These are phyloP conservation scores for Laupala kohalensis DNA, from an alignment of 1,140 invertebrate species.

Conservation along the genomic window DNA sequence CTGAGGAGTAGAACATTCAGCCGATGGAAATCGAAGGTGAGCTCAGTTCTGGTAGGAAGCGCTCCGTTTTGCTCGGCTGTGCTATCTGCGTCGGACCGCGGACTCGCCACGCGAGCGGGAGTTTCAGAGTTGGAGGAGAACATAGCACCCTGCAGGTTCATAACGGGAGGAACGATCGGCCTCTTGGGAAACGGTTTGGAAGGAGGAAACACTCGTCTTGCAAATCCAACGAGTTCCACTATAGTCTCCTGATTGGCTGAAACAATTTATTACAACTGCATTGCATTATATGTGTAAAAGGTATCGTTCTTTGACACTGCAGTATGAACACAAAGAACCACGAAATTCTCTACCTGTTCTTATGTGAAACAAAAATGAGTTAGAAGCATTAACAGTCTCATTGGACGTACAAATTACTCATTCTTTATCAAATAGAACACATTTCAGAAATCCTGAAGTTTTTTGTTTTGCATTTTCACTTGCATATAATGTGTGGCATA, in stretches of 20 bases:
- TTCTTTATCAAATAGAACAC: no score
- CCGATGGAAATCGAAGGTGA: slow-evolving; percentile 85
- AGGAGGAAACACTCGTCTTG: slow-evolving; percentile 54
- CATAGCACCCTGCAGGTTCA: not conserved
- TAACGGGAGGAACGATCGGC: not conserved
- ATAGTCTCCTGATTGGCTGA: slow-evolving; percentile 54
- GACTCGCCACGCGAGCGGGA: not conserved
- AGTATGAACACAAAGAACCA: no score
- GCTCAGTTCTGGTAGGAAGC: slow-evolving; percentile 41
- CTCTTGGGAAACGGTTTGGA: slow-evolving; percentile 11
- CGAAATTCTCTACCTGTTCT: no score
- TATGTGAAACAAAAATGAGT: no score
- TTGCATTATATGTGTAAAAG: no score
- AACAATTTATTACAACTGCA: slow-evolving; percentile 1
- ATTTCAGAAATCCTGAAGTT: no score
- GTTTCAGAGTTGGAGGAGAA: not conserved
- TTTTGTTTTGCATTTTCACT: no score
- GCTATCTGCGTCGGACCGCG: not conserved
- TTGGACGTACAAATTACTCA: no score
- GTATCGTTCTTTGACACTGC: no score
- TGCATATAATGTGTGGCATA: no score
- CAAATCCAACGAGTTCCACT: slow-evolving; percentile 79
- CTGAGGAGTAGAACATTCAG: slow-evolving; percentile 76
- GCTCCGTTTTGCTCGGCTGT: not conserved
- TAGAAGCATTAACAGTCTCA: no score